Conservation (phyloP, 2,888 invertebrate species). For the Catotricha subobsoleta region DNA sequence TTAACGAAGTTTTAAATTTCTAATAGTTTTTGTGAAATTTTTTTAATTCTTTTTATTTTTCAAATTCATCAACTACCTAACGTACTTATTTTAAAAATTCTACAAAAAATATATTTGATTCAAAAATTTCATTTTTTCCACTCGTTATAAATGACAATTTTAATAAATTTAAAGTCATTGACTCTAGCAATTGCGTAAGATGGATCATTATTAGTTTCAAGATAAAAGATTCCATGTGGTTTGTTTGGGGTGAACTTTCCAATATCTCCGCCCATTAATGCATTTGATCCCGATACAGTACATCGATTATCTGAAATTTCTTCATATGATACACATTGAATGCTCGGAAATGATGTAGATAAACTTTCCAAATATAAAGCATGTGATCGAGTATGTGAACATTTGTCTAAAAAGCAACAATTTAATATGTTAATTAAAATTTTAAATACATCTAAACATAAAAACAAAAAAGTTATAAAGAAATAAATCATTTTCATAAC, state of each 20-base stretch:
- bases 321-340: not conserved
- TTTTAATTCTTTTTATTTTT: no score
- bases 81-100: no score
- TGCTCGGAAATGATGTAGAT: not conserved
- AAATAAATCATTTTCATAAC: not conserved
- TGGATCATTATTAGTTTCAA: not conserved
- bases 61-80: no score
- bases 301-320: not conserved
- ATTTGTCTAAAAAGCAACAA: not conserved
- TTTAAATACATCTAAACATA: not conserved
- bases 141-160: no score
- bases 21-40: no score
- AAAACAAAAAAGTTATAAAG: not conserved
- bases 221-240: not conserved
- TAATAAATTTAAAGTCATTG: no score
- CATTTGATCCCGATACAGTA: not conserved
- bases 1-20: no score
- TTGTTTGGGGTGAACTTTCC: no score
- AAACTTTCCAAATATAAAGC: not conserved
- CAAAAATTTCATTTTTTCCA: no score
- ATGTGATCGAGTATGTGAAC: slow-evolving; percentile 1
- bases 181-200: not conserved
- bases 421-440: not conserved
- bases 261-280: slow-evolving; percentile 2
- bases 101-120: no score